Conservation (phyloP, 2,888 invertebrate species). For the Nomada lathburiana region DNA sequence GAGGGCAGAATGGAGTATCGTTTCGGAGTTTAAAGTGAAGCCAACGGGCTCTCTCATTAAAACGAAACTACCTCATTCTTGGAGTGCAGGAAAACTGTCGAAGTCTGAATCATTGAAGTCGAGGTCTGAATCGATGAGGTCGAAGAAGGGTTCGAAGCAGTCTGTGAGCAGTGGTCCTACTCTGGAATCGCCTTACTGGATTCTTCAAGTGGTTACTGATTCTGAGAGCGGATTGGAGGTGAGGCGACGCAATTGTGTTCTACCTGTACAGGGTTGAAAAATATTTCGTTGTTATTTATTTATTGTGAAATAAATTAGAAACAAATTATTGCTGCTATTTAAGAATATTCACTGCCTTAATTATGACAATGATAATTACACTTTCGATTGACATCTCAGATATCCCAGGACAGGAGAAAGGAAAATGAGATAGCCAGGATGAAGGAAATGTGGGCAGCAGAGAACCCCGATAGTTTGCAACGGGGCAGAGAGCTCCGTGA, state of each 20-base stretch:
- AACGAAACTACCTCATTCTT: slow-evolving; percentile 17
- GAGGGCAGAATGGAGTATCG: slow-evolving; percentile 81
- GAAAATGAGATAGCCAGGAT: slow-evolving; percentile 61
- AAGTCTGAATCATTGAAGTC: slow-evolving; percentile 10
- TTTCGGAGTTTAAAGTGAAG: slow-evolving; percentile 68
- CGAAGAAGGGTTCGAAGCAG: slow-evolving; percentile 38
- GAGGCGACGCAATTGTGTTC: no score
- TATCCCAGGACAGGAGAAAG: slow-evolving; percentile 54
- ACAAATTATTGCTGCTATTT: no score
- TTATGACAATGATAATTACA: neutral
- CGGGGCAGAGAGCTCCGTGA: slow-evolving; percentile 68
- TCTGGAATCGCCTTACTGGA: slow-evolving; percentile 69
- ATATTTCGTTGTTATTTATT: neutral
- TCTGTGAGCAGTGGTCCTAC: slow-evolving; percentile 7
- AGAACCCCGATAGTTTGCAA: slow-evolving; percentile 60
- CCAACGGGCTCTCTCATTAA: neutral
- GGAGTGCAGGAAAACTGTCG: slow-evolving; percentile 7
- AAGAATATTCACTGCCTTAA: no score
- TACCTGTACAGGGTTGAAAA: neutral
- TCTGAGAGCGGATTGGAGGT: slow-evolving; percentile 59
- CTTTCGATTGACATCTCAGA: slow-evolving; percentile 37
- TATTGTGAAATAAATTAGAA: no score
- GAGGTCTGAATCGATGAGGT: slow-evolving; percentile 4
- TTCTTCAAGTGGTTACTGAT: slow-evolving; percentile 68
- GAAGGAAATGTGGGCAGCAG: slow-evolving; percentile 65